phyloP scores from a whole-genome alignment of 2,797 vertebrate genomes.

The Crocidura indochinensis region DNA sequence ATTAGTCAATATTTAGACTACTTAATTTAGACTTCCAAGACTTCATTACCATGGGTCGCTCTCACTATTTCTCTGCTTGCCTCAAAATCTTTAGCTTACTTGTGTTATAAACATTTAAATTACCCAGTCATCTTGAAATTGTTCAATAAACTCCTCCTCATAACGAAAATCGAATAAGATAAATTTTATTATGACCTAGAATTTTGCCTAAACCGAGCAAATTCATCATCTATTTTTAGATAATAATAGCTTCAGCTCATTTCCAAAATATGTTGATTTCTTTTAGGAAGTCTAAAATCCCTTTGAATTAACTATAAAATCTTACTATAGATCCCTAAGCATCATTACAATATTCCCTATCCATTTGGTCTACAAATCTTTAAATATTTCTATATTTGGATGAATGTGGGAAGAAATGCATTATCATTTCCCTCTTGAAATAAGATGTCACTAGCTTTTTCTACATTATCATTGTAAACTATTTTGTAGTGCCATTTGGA shows the following conservation, averaged over 20 bases:
- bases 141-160: conserved; percentile 5
- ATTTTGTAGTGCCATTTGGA: conserved; percentile 20
- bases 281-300: conserved; percentile 28
- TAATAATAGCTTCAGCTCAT: conserved; percentile 12
- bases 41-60: too few relatives aligned
- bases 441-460: conserved; percentile 24
- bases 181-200: conserved; percentile 32
- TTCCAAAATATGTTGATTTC: conserved; percentile 24
- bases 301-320: conserved; percentile 35
- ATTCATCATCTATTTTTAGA: conserved; percentile 13
- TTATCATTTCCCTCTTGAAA: conserved; percentile 25
- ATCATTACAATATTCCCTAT: neutral
- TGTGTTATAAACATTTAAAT: neutral
- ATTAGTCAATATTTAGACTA: too few relatives aligned
- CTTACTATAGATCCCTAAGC: neutral
- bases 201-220: conserved; percentile 24
- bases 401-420: neutral
- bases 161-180: conserved; percentile 31
- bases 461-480: neutral
- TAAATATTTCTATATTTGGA: conserved; percentile 55
- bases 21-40: too few relatives aligned
- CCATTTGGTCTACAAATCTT: neutral
- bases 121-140: conserved; percentile 34
- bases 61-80: too few relatives aligned
- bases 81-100: neutral